phyloP scores from a whole-genome alignment of 1,140 invertebrate species.

The Diachasmimorpha longicaudata region DNA sequence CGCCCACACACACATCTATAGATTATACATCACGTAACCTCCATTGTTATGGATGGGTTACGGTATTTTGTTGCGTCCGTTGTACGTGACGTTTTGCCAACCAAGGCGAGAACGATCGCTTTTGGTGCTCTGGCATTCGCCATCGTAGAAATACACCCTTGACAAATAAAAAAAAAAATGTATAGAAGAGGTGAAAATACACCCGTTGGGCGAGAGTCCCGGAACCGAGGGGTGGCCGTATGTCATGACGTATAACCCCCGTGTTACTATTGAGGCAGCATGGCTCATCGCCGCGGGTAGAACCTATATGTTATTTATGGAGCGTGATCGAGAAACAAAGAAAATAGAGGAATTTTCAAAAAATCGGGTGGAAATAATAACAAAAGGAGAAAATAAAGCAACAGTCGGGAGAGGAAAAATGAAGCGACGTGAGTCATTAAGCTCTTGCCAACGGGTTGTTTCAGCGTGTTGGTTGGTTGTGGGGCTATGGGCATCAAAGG shows the following conservation, averaged over 20 bases:
- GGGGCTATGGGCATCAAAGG: background rate
- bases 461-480: background rate
- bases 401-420: background rate
- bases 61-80: slow-evolving; percentile 16
- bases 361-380: background rate
- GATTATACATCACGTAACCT: slow-evolving; percentile 14
- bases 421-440: slow-evolving; percentile 7
- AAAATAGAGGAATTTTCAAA: background rate
- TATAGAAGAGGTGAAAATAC: background rate
- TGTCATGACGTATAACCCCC: background rate
- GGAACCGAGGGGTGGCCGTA: background rate
- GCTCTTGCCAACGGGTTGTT: background rate
- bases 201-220: background rate
- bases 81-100: slow-evolving; percentile 20
- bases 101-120: slow-evolving; percentile 9
- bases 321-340: slow-evolving; percentile 11
- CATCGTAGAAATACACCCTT: background rate
- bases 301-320: slow-evolving; percentile 20
- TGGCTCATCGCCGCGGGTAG: slow-evolving; percentile 8
- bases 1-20: background rate
- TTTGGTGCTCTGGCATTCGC: background rate
- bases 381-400: background rate
- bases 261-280: background rate
- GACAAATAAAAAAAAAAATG: slow-evolving; percentile 7
- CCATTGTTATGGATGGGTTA: slow-evolving; percentile 38